Conservation (phyloP, 2,113 vertebrate species). For the Microtus montanus region DNA sequence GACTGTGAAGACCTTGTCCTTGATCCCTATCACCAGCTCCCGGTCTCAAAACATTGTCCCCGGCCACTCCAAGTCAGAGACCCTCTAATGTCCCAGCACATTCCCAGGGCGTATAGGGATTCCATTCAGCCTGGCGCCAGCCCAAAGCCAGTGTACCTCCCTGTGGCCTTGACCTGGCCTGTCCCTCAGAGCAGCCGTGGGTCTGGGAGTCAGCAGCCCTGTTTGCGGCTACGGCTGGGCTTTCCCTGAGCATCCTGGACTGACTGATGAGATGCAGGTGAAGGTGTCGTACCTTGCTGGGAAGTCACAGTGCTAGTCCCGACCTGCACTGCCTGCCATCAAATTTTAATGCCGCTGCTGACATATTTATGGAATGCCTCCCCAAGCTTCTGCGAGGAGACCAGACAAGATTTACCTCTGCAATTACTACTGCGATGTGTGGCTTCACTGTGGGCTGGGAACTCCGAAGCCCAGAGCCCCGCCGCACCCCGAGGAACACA, state of each 20-base stretch:
- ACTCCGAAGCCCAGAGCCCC: conserved; percentile 28
- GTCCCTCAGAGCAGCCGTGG: conserved; percentile 54
- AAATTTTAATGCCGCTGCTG: conserved; percentile 90
- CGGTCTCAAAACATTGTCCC: background rate
- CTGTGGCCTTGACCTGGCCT: conserved; percentile 40
- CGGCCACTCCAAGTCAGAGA: background rate
- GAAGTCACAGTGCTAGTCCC: conserved; percentile 85
- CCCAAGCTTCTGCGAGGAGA: conserved; percentile 79
- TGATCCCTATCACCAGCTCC: background rate
- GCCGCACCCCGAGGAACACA: background rate
- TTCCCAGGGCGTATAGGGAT: background rate
- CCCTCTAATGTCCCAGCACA: background rate
- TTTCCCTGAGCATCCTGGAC: conserved; percentile 55
- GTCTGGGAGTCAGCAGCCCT: conserved; percentile 46
- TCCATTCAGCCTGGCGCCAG: background rate
- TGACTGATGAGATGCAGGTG: conserved; percentile 87
- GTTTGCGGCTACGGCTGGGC: conserved; percentile 8
- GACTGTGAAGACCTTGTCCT: background rate
- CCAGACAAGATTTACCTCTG: conserved; percentile 85
- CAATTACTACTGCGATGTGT: conserved; percentile 80
- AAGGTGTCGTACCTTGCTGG: conserved; percentile 87
- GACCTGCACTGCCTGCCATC: conserved; percentile 87
- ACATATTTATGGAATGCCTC: conserved; percentile 87
- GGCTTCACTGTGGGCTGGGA: conserved; percentile 75
- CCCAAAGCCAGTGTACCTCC: conserved; percentile 24